phyloP scores from a whole-genome alignment of 2,888 invertebrate genomes.

The Ditula angustiorana region DNA sequence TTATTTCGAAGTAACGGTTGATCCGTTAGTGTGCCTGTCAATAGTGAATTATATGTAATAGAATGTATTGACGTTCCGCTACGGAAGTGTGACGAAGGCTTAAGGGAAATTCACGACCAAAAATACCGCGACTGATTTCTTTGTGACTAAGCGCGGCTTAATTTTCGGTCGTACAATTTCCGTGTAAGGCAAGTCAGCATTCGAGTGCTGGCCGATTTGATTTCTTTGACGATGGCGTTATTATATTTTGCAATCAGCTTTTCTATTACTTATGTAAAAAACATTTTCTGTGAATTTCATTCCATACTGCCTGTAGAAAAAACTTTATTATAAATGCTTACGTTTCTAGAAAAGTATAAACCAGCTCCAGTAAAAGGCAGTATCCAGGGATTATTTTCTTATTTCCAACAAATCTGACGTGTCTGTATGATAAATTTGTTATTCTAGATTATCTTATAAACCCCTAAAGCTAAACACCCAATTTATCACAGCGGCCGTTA shows the following conservation, averaged over 20 bases:
- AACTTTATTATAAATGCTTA: not conserved
- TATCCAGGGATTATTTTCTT: not conserved
- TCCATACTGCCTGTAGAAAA: not conserved
- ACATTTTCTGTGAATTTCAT: not conserved
- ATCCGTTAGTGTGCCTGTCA: too few relatives aligned
- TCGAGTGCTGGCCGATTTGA: not conserved
- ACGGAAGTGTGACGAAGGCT: not conserved
- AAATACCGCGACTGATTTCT: not conserved
- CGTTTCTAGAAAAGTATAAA: not conserved
- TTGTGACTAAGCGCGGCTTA: not conserved
- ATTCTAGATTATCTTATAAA: conserved; percentile 4
- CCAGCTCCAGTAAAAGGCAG: not conserved
- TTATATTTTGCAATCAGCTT: not conserved
- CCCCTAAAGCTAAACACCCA: not conserved
- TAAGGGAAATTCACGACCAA: not conserved
- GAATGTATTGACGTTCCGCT: not conserved
- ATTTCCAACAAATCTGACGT: not conserved
- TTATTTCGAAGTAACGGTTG: too few relatives aligned
- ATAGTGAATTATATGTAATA: not conserved
- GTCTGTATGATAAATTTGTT: not conserved
- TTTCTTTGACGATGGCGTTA: not conserved
- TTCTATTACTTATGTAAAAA: too few relatives aligned
- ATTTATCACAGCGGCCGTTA: not conserved
- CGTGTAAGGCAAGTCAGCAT: not conserved
- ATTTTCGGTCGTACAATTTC: not conserved